Base-by-base conservation (phyloP, 2,888 invertebrate species). In the Cerastis leucographa region DNA sequence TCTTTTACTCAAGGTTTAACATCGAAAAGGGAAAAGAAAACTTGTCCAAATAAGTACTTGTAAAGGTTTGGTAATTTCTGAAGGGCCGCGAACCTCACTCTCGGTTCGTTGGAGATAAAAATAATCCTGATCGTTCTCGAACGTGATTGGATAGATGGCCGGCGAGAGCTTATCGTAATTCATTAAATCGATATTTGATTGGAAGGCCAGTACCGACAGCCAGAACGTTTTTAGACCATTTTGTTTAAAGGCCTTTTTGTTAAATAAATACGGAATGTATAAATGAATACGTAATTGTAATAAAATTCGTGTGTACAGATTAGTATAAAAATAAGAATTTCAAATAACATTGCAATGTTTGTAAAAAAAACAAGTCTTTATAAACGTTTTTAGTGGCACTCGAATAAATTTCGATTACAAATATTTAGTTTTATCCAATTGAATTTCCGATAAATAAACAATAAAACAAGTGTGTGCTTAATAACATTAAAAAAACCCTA, bases 141-240 rank as follows among this genome's bases (percentile, higher is more conserved):
- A 56, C 74, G 56, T 76, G 82, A 88, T 85, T 86, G 82, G 82
- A 72, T 66, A 65, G 80, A 81, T 78, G 79, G 64, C 70, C 70
- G 51, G 62, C 59, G 68, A 54, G 65, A 62, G 80, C 80, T 80
- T 81, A 76, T 77, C 78, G 78, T 80, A 81, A 83, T 80, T 87
- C 80, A 87, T 83, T 85, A 83, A 86, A 80, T 80, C 80, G 79
- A 78, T 78, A 82, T 84, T 80, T 75, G 83, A 78, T 76, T 78
- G 76, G 71, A 73, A 42, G 42, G 54, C 66, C 73, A 68, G 67
- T 76, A 49, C 54, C 49, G 25, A 29, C 11, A 83, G 61, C 22
- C n/a, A 14, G 11, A 68, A 25, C 35, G 64, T 19, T 69, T 70
- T 71, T 54, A 40, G 44, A 71, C 12, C 17, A 35, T 65, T 71